A percentile compares a stretch with the other conserved stretches of the same genome.
phyloP scores from a whole-genome alignment of 2,797 vertebrate species.

The Catamblyrhynchus diadema region DNA sequence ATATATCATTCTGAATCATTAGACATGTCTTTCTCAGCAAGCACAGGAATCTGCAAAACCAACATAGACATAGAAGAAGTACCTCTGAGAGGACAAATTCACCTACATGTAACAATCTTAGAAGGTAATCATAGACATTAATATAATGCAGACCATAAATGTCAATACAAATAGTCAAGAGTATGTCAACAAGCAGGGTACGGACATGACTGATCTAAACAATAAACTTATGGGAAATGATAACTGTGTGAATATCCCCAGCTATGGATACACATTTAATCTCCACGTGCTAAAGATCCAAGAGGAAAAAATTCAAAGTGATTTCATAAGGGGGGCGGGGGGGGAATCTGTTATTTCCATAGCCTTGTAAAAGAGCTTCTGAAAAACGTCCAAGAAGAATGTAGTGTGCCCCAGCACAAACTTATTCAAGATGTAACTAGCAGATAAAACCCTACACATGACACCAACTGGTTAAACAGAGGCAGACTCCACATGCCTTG shows the following conservation, averaged over 20 bases:
- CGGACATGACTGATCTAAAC: neutral
- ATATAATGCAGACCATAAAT: conserved; percentile 41
- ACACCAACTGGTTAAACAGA: conserved; percentile 51
- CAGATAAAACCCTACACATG: conserved; percentile 50
- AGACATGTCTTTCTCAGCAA: conserved; percentile 57
- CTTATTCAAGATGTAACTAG: conserved; percentile 74
- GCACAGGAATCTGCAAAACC: conserved; percentile 37
- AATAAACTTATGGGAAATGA: conserved; percentile 7
- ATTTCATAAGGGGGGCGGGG: conserved; percentile 35
- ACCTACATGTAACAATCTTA: neutral
- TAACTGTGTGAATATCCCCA: conserved; percentile 49
- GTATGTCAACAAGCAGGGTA: neutral
- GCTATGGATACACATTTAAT: conserved; percentile 20
- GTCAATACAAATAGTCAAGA: conserved; percentile 37
- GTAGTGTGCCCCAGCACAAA: conserved; percentile 52
- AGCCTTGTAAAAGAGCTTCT: conserved; percentile 60
- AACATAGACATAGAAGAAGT: conserved; percentile 10
- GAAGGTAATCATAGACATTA: conserved; percentile 16
- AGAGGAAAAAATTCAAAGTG: conserved; percentile 1
- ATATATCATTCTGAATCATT: conserved; percentile 68
- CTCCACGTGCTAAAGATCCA: neutral
- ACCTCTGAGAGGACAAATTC: conserved; percentile 40
- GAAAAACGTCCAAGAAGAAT: conserved; percentile 54
- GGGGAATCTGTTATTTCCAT: conserved; percentile 47
- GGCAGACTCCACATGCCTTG: conserved; percentile 37